Conservation (phyloP, 2,113 vertebrate species). For the Ctenomys sociabilis region DNA sequence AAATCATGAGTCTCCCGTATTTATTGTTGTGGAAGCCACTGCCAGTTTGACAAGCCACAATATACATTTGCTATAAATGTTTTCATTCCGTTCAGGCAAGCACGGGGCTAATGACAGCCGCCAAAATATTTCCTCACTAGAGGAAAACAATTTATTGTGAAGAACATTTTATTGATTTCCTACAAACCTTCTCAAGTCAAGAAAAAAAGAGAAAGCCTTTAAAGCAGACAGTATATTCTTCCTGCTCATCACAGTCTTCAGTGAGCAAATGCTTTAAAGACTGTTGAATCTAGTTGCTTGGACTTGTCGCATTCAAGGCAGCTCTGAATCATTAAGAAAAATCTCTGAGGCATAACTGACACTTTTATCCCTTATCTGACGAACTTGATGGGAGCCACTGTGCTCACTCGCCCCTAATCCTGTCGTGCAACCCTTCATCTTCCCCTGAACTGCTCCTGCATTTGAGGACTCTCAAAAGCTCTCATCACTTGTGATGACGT, state of each 20-base stretch:
- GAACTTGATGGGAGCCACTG: not conserved
- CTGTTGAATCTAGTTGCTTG: not conserved
- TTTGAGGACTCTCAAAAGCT: not conserved
- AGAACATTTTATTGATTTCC: constrained; percentile 59
- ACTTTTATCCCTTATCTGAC: not conserved
- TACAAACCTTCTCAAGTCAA: constrained; percentile 51
- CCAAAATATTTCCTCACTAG: constrained; percentile 62
- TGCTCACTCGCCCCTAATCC: not conserved
- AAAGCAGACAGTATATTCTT: not conserved
- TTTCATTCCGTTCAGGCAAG: constrained; percentile 46
- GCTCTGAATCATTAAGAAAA: constrained; percentile 28
- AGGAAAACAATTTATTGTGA: constrained; percentile 65
- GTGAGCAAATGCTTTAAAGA: constrained; percentile 5
- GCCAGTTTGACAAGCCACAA: constrained; percentile 49
- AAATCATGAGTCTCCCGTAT: constrained; percentile 4
- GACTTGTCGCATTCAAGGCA: not conserved
- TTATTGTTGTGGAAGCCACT: constrained; percentile 11
- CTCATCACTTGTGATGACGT: not conserved
- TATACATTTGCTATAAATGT: not conserved
- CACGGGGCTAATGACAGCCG: constrained; percentile 46
- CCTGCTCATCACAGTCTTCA: not conserved
- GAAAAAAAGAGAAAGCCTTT: not conserved
- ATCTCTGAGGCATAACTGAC: not conserved
- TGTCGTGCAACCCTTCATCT: not conserved
- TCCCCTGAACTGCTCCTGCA: not conserved